phyloP scores from a whole-genome alignment of 1,140 invertebrate genomes.

The Plectrocnemia conspersa region DNA sequence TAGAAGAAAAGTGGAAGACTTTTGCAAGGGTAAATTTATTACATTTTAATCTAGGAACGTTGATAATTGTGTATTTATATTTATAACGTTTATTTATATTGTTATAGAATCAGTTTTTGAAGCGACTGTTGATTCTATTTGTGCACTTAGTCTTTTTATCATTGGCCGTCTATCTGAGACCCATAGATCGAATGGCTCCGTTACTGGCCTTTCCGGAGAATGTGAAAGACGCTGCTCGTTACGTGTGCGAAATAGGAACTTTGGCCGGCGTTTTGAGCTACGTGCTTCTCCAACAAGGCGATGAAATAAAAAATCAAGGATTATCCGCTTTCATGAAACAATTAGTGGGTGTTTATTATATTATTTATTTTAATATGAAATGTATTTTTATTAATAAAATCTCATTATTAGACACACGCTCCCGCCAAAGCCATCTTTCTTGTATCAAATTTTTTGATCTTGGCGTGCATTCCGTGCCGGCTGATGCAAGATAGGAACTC shows the following conservation, averaged over 20 bases:
- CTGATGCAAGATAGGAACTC: conserved; percentile 65
- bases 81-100: conserved; percentile 9
- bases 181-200: conserved; percentile 54
- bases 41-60: conserved; percentile 5
- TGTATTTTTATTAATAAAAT: conserved; percentile 1
- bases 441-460: conserved; percentile 85
- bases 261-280: conserved; percentile 81
- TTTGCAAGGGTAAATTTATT: conserved; percentile 77
- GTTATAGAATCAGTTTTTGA: conserved; percentile 82
- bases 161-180: conserved; percentile 83
- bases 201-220: conserved; percentile 43
- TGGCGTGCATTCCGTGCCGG: conserved; percentile 87
- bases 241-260: conserved; percentile 78
- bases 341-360: conserved; percentile 62
- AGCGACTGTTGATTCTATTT: conserved; percentile 79
- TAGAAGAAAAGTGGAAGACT: conserved; percentile 99
- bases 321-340: conserved; percentile 85
- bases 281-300: conserved; percentile 86
- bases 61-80: not conserved
- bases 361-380: not conserved
- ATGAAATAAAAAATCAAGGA: conserved; percentile 92
- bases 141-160: conserved; percentile 86
- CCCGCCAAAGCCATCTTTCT: conserved; percentile 93
- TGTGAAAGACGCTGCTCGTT: conserved; percentile 55
- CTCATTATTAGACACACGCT: conserved; percentile 71